Base-by-base conservation (phyloP, 2,113 vertebrate genomes). In the Arvicanthis niloticus region DNA sequence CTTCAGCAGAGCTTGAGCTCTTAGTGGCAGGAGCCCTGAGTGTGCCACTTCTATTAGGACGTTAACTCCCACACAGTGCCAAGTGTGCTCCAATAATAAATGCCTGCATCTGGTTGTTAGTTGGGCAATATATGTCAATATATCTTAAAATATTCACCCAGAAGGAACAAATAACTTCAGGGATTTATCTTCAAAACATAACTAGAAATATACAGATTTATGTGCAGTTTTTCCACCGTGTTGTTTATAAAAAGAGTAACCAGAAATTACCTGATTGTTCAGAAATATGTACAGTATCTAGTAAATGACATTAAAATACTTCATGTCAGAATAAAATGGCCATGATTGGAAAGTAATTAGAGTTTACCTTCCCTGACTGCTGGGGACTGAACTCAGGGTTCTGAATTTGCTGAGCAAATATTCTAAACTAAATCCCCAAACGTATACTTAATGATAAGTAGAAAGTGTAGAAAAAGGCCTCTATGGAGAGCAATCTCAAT, bases 211-310 rank as follows among this genome's bases (percentile, higher is more conserved):
- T 70, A 75, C 11, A 81, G 56, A 68, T 78, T 88, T 65, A 86
- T 80, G 26, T 5, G 62, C 12, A 92, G 48, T 17, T 89, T 88
- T 97, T 26, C 75, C 19, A 93, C 22, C 91, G 56, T 60, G 10
- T 65, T 86, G n/a, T 58, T 94, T 93, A 72, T 82, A 75, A 88
- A 95, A 90, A n/a, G 42, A 29, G 76, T 85, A 93, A 90, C 21
- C 51, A 81, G 58, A 93, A 91, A 73, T 80, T 56, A 88, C 51
- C 56, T 93, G 51, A 81, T 48, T 96, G 3, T 51, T 45, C 82
- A 82, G 72, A 93, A 93, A 93, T 94, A 89, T 92, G 40, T 58
- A 92, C 90, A 94, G n/a, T 53, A 94, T 87, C 78, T 48, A 88
- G 88, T 86, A 90, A 91, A 58, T 89, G 31, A 76, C 5, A 86